Base-by-base conservation (phyloP, 2,888 invertebrate genomes). In the Eurytoma californica region DNA sequence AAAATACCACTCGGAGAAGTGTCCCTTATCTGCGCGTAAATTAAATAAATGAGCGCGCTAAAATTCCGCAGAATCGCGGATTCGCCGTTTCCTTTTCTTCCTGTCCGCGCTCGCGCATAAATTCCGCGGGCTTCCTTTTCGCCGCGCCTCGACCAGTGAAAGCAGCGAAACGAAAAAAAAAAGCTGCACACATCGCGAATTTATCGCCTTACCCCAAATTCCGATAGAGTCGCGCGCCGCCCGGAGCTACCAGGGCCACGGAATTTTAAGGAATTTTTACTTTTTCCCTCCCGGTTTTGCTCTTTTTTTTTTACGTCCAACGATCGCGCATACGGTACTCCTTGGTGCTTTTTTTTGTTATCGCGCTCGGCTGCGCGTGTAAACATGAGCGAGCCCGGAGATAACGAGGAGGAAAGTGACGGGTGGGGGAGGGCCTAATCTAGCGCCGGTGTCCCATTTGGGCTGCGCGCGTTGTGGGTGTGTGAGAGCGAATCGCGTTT, bases 201-300 rank as follows among this genome's bases (percentile, higher is more conserved):
- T 81, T 78, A 81, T 75, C 63, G 39, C 72, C 53, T 72, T 70
- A 82, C 74, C 80, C 81, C 77, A 77, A 82, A 82, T 83, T 82
- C 81, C 80, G 73, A 79, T 61, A 70, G 72, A 51, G n/a, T 5
- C 61, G 74, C 49, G 39, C 9, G 16, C 39, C 49, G 39, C 9
- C n/a, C 39, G 39, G 39, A 39, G 39, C 39, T 39, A 39, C 39
- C 39, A 9, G 39, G 39, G 9, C 39, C 39, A 9, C 39, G 7
- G 39, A 39, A 39, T 39, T 39, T 39, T 39, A 61, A 55, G 16
- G 30, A 66, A 66, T 39, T 39, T 39, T 16, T 58, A n/a, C 12
- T 49, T 66, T 20, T 66, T 66, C 20, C n/a, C 39, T 49, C 24
- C 16, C 3, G 12, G 5, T 24, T 57, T 4, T 16, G 2, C 28